A percentile compares a stretch with the other conserved stretches of the same genome.
These are phyloP conservation scores for Charaxes varanes DNA, from an alignment of 1,140 invertebrate species.

Conservation along the genomic window DNA sequence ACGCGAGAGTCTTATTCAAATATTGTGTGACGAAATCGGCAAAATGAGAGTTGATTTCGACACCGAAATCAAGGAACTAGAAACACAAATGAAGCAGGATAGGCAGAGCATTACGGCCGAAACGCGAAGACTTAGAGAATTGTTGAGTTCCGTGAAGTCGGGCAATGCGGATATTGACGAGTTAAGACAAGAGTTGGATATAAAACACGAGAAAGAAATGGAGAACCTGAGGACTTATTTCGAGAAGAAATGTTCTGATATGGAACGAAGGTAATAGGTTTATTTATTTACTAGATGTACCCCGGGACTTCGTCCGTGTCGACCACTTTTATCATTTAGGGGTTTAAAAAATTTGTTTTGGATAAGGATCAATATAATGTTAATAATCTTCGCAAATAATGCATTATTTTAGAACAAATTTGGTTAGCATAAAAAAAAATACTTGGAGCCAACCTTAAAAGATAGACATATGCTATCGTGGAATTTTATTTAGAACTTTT, in stretches of 20 bases:
- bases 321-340: too few relatives aligned
- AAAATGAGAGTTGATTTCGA: conserved; percentile 63
- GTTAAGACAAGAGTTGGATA: conserved; percentile 74
- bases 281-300: too few relatives aligned
- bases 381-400: too few relatives aligned
- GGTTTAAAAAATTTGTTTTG: too few relatives aligned
- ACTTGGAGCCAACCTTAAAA: too few relatives aligned
- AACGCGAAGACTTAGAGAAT: conserved; percentile 56
- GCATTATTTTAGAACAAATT: too few relatives aligned
- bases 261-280: conserved; percentile 85
- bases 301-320: too few relatives aligned
- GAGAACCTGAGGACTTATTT: conserved; percentile 85
- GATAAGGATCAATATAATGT: too few relatives aligned
- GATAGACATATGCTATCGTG: too few relatives aligned
- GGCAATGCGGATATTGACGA: conserved; percentile 71
- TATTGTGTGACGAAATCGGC: conserved; percentile 65
- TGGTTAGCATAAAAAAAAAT: too few relatives aligned
- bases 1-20: conserved; percentile 71
- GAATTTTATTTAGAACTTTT: too few relatives aligned
- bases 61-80: conserved; percentile 65
- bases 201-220: conserved; percentile 82
- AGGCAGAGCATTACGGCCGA: conserved; percentile 64
- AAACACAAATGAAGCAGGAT: conserved; percentile 54
- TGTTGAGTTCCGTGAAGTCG: conserved; percentile 67
- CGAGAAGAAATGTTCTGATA: conserved; percentile 83